Evolutionary conservation across 2,888 invertebrate genomes (phyloP).

Genomic region (Tethea ocularis): DNA sequence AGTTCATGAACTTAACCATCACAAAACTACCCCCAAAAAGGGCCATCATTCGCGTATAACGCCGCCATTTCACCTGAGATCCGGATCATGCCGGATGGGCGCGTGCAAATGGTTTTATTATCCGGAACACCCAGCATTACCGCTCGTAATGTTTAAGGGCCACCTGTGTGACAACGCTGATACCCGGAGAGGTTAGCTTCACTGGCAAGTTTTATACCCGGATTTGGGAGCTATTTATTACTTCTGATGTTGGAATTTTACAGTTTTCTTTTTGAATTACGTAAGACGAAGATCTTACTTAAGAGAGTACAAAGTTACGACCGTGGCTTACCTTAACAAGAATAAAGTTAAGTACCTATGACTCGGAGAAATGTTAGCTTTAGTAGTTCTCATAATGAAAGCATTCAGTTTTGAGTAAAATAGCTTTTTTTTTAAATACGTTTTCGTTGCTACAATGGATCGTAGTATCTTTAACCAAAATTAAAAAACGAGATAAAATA

Average conservation of each 20-base stretch:
- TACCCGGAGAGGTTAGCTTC: conserved; percentile 9
- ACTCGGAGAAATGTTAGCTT: too few relatives aligned
- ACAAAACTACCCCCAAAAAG: conserved; percentile 11
- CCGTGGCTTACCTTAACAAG: background rate
- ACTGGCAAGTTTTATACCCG: conserved; percentile 2
- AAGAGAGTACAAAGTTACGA: background rate
- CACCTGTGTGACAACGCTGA: conserved; percentile 50
- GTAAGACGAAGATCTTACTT: background rate
- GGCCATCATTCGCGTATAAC: conserved; percentile 29
- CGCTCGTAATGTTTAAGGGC: conserved; percentile 45
- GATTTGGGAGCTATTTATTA: conserved; percentile 7
- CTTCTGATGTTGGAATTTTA: background rate
- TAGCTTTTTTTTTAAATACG: too few relatives aligned
- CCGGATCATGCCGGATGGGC: conserved; percentile 38
- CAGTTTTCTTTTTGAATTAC: background rate
- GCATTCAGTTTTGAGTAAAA: too few relatives aligned
- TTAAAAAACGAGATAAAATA: background rate
- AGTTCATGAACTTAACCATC: background rate
- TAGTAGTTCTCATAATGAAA: too few relatives aligned
- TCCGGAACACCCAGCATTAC: conserved; percentile 42
- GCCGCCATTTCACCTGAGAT: conserved; percentile 43
- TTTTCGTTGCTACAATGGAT: too few relatives aligned
- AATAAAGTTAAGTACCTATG: too few relatives aligned
- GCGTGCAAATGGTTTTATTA: conserved; percentile 64
- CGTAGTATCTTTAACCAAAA: background rate